phyloP scores from a whole-genome alignment of 2,888 invertebrate genomes.

The Lycocerus yunnanus region DNA sequence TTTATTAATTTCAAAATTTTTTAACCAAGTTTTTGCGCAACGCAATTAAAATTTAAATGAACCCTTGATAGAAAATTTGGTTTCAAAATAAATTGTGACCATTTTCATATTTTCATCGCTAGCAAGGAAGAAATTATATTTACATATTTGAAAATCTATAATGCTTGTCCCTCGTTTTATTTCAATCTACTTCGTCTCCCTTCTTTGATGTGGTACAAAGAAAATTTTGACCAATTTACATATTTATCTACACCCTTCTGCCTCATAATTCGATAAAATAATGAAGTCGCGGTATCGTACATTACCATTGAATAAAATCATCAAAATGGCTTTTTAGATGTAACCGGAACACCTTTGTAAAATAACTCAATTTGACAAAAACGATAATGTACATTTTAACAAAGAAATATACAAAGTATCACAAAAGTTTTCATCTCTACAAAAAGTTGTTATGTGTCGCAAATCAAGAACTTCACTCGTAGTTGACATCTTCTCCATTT shows the following conservation, averaged over 20 bases:
- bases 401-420: background rate
- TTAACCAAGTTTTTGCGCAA: background rate
- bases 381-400: background rate
- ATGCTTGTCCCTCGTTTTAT: slow-evolving; percentile 41
- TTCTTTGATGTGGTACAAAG: slow-evolving; percentile 43
- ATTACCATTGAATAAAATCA: slow-evolving; percentile 1
- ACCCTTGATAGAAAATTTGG: slow-evolving; percentile 14
- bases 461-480: background rate
- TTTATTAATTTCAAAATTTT: background rate
- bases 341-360: background rate
- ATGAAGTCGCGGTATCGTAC: slow-evolving; percentile 5
- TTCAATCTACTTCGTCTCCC: slow-evolving; percentile 41
- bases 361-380: background rate
- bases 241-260: slow-evolving; percentile 39
- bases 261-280: slow-evolving; percentile 27
- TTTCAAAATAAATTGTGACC: slow-evolving; percentile 17
- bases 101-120: slow-evolving; percentile 18
- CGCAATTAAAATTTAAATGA: slow-evolving; percentile 1
- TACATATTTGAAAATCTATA: slow-evolving; percentile 39
- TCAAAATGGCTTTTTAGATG: background rate
- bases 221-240: slow-evolving; percentile 48
- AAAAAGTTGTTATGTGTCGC: background rate
- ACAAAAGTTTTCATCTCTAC: background rate
- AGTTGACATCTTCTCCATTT: background rate
- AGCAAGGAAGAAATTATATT: slow-evolving; percentile 30